Conservation (phyloP, 2,888 invertebrate genomes). For the Campoplex capitator region DNA sequence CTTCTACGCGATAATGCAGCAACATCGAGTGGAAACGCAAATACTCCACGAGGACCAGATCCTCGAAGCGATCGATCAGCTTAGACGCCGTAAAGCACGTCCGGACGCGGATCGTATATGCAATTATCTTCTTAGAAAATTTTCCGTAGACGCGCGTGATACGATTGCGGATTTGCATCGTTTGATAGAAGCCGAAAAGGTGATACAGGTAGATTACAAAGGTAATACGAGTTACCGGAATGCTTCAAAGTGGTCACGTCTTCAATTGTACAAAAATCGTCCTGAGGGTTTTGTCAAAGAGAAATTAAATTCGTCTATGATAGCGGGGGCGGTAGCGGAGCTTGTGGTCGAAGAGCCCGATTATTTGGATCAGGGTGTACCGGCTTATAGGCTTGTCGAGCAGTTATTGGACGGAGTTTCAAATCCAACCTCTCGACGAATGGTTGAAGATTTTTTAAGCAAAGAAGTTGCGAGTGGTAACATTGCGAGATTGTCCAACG, state of each 20-base stretch:
- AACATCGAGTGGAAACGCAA: constrained; percentile 85
- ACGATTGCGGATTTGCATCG: constrained; percentile 90
- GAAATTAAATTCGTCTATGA: constrained; percentile 84
- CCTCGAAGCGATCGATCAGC: constrained; percentile 93
- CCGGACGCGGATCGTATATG: constrained; percentile 94
- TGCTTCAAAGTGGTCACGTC: constrained; percentile 89
- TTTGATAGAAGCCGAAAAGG: constrained; percentile 90
- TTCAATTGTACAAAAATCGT: constrained; percentile 83
- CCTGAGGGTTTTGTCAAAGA: constrained; percentile 86
- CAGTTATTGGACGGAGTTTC: constrained; percentile 86
- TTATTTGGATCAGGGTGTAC: constrained; percentile 90
- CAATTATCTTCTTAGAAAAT: constrained; percentile 91
- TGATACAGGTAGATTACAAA: constrained; percentile 94
- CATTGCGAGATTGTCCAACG: constrained; percentile 89
- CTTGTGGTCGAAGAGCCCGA: constrained; percentile 90
- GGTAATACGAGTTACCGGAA: constrained; percentile 94
- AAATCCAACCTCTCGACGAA: constrained; percentile 88
- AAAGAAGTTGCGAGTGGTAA: constrained; percentile 90
- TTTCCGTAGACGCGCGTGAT: constrained; percentile 89
- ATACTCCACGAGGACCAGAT: constrained; percentile 91
- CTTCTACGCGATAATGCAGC: constrained; percentile 74
- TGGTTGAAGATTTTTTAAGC: constrained; percentile 87
- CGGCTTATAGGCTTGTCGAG: constrained; percentile 88
- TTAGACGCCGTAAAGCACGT: constrained; percentile 93
- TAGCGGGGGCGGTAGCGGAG: constrained; percentile 90